Percentiles rank a stretch among this genome's conserved stretches.
Evolutionary conservation across 2,888 invertebrate genomes (phyloP).

Genomic region (Campoplex nolae): DNA sequence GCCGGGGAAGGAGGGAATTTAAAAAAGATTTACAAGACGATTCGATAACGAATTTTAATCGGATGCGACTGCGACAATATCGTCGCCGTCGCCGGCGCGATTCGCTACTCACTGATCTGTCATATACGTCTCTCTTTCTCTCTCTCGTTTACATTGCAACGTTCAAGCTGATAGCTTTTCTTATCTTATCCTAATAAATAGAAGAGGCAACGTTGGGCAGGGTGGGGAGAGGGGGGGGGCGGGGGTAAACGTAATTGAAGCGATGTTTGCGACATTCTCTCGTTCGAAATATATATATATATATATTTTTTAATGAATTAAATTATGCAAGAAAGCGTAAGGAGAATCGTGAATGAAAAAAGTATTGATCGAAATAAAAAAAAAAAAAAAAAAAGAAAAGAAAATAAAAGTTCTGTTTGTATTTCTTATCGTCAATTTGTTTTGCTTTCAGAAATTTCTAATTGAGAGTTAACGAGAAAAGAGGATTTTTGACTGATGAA

Average conservation of each 20-base stretch:
- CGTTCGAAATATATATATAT: background rate
- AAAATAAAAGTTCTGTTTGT: background rate
- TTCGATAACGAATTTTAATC: conserved; percentile 38
- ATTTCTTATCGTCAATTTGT: background rate
- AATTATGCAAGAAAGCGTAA: background rate
- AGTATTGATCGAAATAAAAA: background rate
- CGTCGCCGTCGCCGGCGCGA: conserved; percentile 7
- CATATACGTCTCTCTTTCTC: background rate
- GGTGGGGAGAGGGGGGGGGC: background rate
- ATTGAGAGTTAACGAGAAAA: background rate
- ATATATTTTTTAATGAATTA: background rate
- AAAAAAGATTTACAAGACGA: background rate
- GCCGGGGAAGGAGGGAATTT: background rate
- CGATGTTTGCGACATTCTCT: background rate
- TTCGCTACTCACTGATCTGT: conserved; percentile 39
- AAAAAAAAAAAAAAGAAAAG: no score
- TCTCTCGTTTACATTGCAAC: conserved; percentile 42
- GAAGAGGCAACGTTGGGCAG: background rate
- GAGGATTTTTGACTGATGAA: conserved; percentile 6
- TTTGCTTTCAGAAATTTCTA: background rate
- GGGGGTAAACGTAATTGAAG: background rate
- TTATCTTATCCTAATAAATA: conserved; percentile 41
- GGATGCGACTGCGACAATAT: conserved; percentile 13
- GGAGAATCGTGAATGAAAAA: background rate
- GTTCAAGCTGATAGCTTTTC: conserved; percentile 16